Percentiles rank a stretch among this genome's conserved stretches.
phyloP scores from a whole-genome alignment of 92 coral and sea anemone genomes.

The Phenganax stokvisi region DNA sequence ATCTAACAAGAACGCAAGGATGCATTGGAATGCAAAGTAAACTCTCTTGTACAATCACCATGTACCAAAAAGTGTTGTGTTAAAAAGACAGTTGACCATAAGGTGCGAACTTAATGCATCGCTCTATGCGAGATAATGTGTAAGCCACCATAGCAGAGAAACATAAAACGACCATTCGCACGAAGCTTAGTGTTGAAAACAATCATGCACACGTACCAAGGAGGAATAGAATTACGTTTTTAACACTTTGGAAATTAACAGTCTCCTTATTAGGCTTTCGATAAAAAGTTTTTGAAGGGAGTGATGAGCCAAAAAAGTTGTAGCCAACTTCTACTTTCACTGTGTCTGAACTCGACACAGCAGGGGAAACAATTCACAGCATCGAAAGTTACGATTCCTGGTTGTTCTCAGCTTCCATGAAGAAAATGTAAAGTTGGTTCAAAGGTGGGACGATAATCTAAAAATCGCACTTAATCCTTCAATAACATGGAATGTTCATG shows the following conservation, averaged over 20 bases:
- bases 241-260: not conserved
- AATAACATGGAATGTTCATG: too few species aligned
- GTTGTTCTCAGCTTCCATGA: too few species aligned
- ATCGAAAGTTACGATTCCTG: too few species aligned
- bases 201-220: not conserved
- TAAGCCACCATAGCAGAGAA: not conserved
- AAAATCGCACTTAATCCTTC: too few species aligned
- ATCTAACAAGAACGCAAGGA: not conserved
- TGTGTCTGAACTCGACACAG: too few species aligned
- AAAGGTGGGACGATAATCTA: too few species aligned
- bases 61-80: not conserved
- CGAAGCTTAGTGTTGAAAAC: not conserved
- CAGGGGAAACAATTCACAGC: too few species aligned
- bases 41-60: not conserved
- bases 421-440: too few species aligned
- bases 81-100: not conserved
- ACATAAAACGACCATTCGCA: not conserved
- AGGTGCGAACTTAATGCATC: not conserved
- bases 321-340: too few species aligned
- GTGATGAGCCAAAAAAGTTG: too few species aligned
- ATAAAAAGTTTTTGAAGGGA: too few species aligned
- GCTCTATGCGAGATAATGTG: not conserved
- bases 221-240: not conserved
- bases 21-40: conserved; percentile 3
- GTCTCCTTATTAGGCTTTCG: too few species aligned